Percentiles rank a stretch among this genome's conserved stretches.
phyloP scores from a whole-genome alignment of 2,113 vertebrate species.

The Leucosticte australis region DNA sequence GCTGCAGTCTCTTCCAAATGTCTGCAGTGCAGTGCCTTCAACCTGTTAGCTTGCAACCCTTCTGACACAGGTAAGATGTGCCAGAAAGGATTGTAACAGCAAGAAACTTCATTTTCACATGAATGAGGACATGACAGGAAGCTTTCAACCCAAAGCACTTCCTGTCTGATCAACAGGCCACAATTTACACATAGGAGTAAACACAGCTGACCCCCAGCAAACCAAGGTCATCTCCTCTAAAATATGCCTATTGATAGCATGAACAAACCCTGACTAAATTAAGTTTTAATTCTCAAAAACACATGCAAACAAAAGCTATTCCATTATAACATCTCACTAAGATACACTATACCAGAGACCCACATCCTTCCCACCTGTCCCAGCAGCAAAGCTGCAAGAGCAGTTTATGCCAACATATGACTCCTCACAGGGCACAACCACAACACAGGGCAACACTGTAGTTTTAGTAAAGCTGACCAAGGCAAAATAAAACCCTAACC shows the following conservation, averaged over 20 bases:
- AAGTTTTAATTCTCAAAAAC: background rate
- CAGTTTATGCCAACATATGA: accelerated
- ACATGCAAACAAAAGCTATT: background rate
- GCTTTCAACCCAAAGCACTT: constrained; percentile 17
- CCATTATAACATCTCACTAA: background rate
- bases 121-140: constrained; percentile 25
- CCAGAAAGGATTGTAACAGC: background rate
- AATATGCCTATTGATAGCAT: background rate
- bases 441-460: background rate
- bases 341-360: background rate
- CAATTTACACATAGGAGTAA: constrained; percentile 28
- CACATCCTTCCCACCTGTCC: background rate
- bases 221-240: background rate
- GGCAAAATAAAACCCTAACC: background rate
- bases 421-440: accelerated
- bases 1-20: accelerated
- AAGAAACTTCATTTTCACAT: constrained; percentile 34
- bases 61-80: background rate
- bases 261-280: background rate
- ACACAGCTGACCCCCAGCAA: background rate
- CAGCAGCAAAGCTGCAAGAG: background rate
- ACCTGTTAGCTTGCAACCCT: background rate
- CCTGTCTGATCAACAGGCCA: constrained; percentile 19
- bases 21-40: background rate
- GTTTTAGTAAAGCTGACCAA: background rate